Percentiles rank a stretch among this genome's conserved stretches.
These are phyloP conservation scores for Drosophila mercatorum DNA, from an alignment of 2,888 invertebrate genomes.

Conservation along the genomic window DNA sequence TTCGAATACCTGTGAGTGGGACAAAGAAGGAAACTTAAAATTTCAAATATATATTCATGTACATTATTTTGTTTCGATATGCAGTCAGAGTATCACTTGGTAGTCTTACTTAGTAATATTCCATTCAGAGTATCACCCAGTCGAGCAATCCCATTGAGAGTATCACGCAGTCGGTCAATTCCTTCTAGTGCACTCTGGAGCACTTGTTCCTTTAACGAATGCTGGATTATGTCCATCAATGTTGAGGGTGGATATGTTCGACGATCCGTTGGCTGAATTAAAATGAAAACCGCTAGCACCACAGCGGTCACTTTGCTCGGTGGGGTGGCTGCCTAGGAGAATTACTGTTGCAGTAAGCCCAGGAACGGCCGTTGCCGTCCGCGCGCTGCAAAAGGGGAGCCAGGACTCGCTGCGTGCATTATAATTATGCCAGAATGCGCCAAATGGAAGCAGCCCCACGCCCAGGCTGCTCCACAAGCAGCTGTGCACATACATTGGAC, in stretches of 20 bases:
- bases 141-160: background rate
- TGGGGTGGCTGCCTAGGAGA: constrained; percentile 24
- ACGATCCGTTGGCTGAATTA: constrained; percentile 35
- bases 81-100: too few species aligned
- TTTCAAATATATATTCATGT: too few species aligned
- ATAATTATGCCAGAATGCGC: constrained; percentile 76
- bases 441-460: constrained; percentile 36
- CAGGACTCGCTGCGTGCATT: constrained; percentile 67
- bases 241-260: constrained; percentile 14
- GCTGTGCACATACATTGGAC: constrained; percentile 1
- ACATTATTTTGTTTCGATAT: too few species aligned
- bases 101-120: too few species aligned
- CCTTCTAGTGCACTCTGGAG: background rate
- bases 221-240: constrained; percentile 32
- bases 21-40: too few species aligned
- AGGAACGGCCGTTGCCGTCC: constrained; percentile 14
- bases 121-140: background rate
- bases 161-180: background rate
- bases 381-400: constrained; percentile 7
- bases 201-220: background rate
- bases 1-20: too few species aligned
- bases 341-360: constrained; percentile 17
- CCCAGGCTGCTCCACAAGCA: background rate
- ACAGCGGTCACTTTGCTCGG: constrained; percentile 53
- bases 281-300: constrained; percentile 56